Percentiles rank a stretch among this genome's conserved stretches.
Evolutionary conservation across 2,888 invertebrate species (phyloP).

Genomic region (Zygogramma bicolorata): DNA sequence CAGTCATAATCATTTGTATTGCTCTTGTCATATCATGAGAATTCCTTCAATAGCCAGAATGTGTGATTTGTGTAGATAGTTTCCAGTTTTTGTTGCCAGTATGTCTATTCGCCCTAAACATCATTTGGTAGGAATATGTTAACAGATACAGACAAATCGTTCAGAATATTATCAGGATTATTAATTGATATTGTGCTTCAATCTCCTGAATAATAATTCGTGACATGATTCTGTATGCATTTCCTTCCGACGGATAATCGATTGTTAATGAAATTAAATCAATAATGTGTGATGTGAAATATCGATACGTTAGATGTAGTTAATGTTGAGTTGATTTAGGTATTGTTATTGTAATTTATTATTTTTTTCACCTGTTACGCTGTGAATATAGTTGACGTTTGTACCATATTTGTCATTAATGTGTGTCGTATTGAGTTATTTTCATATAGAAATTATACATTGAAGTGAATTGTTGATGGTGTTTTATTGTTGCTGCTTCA

Average conservation of each 20-base stretch:
- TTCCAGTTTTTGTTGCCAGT: no score
- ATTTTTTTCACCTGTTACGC: conserved; percentile 3
- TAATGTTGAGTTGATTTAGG: neutral
- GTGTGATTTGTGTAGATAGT: no score
- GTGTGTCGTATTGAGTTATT: conserved; percentile 5
- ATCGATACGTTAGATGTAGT: neutral
- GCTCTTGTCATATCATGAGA: no score
- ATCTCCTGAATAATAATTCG: neutral
- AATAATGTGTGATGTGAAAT: neutral
- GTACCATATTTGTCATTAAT: neutral
- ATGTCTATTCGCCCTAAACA: no score
- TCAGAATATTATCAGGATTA: neutral
- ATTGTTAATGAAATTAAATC: neutral
- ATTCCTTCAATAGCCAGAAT: no score
- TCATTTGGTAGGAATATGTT: neutral
- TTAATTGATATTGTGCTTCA: neutral
- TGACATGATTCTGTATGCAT: neutral
- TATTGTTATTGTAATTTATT: conserved; percentile 7
- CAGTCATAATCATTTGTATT: no score
- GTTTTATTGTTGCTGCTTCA: neutral
- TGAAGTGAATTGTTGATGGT: neutral
- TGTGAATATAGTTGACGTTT: neutral
- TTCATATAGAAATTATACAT: neutral
- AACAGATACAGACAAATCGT: neutral
- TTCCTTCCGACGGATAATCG: neutral